Evolutionary conservation across 2,797 vertebrate species (phyloP).

Genomic region (Syngnathus rostellatus): DNA sequence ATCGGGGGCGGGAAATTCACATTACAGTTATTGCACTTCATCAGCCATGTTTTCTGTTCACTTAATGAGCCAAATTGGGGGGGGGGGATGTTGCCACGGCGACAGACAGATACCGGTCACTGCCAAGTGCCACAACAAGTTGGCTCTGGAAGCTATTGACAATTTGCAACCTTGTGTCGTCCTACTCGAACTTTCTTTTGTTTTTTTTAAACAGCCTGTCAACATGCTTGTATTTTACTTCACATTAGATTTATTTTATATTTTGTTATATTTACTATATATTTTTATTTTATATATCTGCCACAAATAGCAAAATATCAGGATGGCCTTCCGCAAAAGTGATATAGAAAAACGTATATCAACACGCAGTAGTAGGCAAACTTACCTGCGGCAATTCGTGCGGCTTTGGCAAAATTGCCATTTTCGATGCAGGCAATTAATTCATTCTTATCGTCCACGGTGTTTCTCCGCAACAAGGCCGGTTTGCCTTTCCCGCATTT

Average conservation of each 20-base stretch:
- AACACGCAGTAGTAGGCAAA: background rate
- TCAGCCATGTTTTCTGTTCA: slow-evolving; percentile 9
- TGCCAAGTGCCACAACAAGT: slow-evolving; percentile 27
- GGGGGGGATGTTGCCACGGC: slow-evolving; percentile 29
- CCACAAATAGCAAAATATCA: too few species aligned
- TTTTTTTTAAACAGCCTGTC: too few species aligned
- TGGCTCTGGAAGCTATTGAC: slow-evolving; percentile 12
- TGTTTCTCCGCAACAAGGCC: slow-evolving; percentile 87
- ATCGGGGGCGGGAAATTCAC: slow-evolving; percentile 27
- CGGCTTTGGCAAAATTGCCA: slow-evolving; percentile 94
- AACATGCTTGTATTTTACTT: too few species aligned
- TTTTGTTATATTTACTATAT: too few species aligned
- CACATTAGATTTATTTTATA: too few species aligned
- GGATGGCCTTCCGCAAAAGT: too few species aligned
- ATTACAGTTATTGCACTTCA: slow-evolving; percentile 29
- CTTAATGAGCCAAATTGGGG: slow-evolving; percentile 31
- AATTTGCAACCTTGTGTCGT: slow-evolving; percentile 27
- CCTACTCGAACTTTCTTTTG: background rate
- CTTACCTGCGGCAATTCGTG: slow-evolving; percentile 90
- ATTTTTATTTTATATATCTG: too few species aligned
- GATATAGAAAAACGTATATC: too few species aligned
- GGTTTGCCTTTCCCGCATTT: slow-evolving; percentile 95
- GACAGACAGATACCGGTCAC: slow-evolving; percentile 11
- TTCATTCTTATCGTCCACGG: slow-evolving; percentile 89
- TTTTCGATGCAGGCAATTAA: slow-evolving; percentile 95